These are phyloP conservation scores for Pogoniulus pusillus DNA, from an alignment of 2,797 vertebrate genomes.

Conservation along the genomic window DNA sequence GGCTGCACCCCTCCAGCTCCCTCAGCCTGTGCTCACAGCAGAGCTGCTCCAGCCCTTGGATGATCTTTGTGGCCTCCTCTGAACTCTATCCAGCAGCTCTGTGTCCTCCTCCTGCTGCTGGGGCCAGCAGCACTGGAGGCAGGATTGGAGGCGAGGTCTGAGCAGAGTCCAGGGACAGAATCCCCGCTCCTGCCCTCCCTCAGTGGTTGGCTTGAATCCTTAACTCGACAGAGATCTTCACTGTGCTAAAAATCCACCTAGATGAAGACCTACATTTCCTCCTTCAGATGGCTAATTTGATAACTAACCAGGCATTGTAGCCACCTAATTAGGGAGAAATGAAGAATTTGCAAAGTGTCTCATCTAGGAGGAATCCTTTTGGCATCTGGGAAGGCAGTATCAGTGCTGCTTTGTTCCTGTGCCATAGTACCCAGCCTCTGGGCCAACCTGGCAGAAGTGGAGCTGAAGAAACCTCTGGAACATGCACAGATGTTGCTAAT, in stretches of 20 bases:
- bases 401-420: not conserved
- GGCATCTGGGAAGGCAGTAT: not conserved
- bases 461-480: not conserved
- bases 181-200: too few species aligned
- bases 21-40: too few species aligned
- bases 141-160: too few species aligned
- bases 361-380: not conserved
- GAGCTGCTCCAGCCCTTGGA: too few species aligned
- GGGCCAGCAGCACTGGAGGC: too few species aligned
- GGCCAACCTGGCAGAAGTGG: not conserved
- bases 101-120: too few species aligned
- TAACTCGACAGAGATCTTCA: not conserved
- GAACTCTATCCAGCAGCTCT: too few species aligned
- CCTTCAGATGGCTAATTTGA: not conserved
- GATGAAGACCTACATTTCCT: not conserved
- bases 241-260: not conserved
- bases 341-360: not conserved
- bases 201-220: not conserved
- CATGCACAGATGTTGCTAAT: not conserved
- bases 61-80: too few species aligned
- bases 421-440: not conserved
- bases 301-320: not conserved
- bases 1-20: too few species aligned
- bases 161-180: too few species aligned
- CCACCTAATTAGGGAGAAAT: not conserved